Percentiles rank a stretch among this genome's conserved stretches.
These are phyloP conservation scores for Venusia cambrica DNA, from an alignment of 2,888 invertebrate species.

Conservation along the genomic window DNA sequence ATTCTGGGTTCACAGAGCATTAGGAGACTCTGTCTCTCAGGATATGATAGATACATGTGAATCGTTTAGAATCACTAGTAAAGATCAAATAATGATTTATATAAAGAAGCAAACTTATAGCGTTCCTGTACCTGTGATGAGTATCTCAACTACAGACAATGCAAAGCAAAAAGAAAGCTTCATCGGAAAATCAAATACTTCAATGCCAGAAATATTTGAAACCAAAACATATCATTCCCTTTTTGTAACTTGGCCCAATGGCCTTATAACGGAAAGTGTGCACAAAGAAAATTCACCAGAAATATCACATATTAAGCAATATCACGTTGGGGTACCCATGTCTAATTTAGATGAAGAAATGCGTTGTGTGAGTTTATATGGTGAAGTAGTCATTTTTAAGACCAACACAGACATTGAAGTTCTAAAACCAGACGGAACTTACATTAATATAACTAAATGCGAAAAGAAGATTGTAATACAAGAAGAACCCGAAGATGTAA, in stretches of 20 bases:
- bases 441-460: slow-evolving; percentile 54
- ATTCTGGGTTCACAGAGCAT: slow-evolving; percentile 62
- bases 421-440: slow-evolving; percentile 55
- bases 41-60: slow-evolving; percentile 48
- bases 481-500: slow-evolving; percentile 34
- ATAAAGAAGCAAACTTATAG: slow-evolving; percentile 53
- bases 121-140: slow-evolving; percentile 28
- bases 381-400: slow-evolving; percentile 66
- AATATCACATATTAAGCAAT: slow-evolving; percentile 67
- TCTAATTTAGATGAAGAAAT: slow-evolving; percentile 50
- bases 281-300: slow-evolving; percentile 50
- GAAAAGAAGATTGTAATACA: slow-evolving; percentile 37
- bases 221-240: slow-evolving; percentile 51
- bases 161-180: slow-evolving; percentile 34
- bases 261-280: slow-evolving; percentile 62
- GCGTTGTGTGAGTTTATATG: slow-evolving; percentile 64
- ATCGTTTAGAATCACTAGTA: slow-evolving; percentile 60
- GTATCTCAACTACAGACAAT: slow-evolving; percentile 29
- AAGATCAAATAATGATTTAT: slow-evolving; percentile 58
- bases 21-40: slow-evolving; percentile 44
- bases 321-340: slow-evolving; percentile 35
- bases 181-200: slow-evolving; percentile 26
- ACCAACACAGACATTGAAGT: slow-evolving; percentile 52
- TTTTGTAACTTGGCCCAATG: slow-evolving; percentile 68
- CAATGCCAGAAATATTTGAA: slow-evolving; percentile 35